phyloP scores from a whole-genome alignment of 2,113 vertebrate species.

The Clupea harengus region DNA sequence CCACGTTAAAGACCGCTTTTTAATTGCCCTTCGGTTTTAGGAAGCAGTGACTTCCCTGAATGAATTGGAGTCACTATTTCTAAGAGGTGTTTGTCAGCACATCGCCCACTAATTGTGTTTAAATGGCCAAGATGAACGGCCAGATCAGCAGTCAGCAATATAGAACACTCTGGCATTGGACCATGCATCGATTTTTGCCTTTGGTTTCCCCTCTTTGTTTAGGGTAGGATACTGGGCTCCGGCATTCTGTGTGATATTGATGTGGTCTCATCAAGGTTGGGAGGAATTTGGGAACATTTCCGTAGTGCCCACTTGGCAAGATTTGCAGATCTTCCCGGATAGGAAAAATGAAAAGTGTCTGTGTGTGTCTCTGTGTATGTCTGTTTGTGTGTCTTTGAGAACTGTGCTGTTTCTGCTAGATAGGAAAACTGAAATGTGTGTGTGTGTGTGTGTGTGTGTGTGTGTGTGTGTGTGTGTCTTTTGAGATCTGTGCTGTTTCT shows the following conservation, averaged over 20 bases:
- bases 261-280: background rate
- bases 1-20: background rate
- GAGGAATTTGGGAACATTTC: background rate
- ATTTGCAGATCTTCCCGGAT: background rate
- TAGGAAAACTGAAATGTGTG: background rate
- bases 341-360: background rate
- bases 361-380: background rate
- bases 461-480: no score
- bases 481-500: no score
- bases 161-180: background rate
- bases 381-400: no score
- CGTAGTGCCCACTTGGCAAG: background rate
- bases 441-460: background rate
- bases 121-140: background rate
- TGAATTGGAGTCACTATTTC: background rate
- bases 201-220: background rate
- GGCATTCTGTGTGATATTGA: slow-evolving; percentile 6
- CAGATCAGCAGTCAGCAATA: background rate
- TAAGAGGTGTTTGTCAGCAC: slow-evolving; percentile 4
- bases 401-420: background rate
- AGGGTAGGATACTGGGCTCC: background rate
- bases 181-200: background rate
- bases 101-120: slow-evolving; percentile 2
- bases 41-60: background rate
- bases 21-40: background rate